A percentile compares a stretch with the other conserved stretches of the same genome.
phyloP scores from a whole-genome alignment of 2,113 vertebrate species.

The Lophius piscatorius region DNA sequence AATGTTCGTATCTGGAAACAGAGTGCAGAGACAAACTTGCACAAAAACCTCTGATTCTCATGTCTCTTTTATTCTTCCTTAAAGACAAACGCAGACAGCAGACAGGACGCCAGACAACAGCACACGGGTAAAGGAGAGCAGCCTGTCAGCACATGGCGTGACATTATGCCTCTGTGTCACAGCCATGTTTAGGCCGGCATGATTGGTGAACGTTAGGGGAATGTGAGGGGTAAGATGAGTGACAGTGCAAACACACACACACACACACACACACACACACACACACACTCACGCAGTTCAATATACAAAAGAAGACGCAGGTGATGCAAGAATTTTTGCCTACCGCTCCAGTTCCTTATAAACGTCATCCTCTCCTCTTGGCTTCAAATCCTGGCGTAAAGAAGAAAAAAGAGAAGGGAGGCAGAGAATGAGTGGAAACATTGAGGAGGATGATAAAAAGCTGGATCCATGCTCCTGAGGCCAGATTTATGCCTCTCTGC shows the following conservation, averaged over 20 bases:
- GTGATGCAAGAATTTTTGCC: constrained; percentile 61
- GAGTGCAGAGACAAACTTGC: constrained; percentile 60
- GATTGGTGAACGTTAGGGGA: constrained; percentile 58
- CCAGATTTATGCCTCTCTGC: constrained; percentile 59
- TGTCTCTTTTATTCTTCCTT: constrained; percentile 58
- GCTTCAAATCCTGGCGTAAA: constrained; percentile 79
- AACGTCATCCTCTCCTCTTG: constrained; percentile 75
- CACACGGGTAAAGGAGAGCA: constrained; percentile 46
- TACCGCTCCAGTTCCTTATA: constrained; percentile 81
- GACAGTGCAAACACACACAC: constrained; percentile 35
- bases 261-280: constrained; percentile 19
- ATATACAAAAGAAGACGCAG: constrained; percentile 28
- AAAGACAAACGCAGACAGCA: constrained; percentile 61
- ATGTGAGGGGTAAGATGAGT: constrained; percentile 46
- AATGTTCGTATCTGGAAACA: constrained; percentile 74
- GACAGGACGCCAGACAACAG: constrained; percentile 59
- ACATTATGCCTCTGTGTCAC: constrained; percentile 61
- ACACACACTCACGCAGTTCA: constrained; percentile 15
- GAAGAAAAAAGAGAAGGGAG: constrained; percentile 33
- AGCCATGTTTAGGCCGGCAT: constrained; percentile 59
- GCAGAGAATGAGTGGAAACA: constrained; percentile 18
- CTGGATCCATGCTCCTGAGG: constrained; percentile 23
- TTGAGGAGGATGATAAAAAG: constrained; percentile 45
- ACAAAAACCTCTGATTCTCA: constrained; percentile 39
- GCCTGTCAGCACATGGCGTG: constrained; percentile 59